A percentile compares a stretch with the other conserved stretches of the same genome.
Evolutionary conservation across 2,888 invertebrate species (phyloP).

Genomic region (Hofmannophila pseudospretella): DNA sequence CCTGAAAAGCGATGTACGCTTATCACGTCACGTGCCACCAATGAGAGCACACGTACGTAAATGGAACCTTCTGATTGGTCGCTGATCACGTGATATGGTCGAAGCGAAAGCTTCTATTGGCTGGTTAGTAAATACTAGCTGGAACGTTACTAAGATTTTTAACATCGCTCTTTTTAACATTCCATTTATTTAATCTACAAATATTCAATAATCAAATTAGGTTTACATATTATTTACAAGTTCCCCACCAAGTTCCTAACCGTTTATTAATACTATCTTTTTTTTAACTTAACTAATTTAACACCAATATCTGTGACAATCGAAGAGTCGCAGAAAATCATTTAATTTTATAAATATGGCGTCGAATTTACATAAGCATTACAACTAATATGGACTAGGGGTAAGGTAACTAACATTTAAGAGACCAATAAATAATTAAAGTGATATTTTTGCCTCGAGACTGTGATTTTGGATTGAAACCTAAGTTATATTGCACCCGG

Average conservation of each 20-base stretch:
- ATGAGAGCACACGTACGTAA: constrained; percentile 1
- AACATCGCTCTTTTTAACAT: constrained; percentile 5
- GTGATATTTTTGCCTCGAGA: not conserved
- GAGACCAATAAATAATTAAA: constrained; percentile 27
- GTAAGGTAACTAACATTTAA: constrained; percentile 53
- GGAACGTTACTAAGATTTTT: constrained; percentile 8
- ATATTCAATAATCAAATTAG: constrained; percentile 6
- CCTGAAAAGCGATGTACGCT: constrained; percentile 12
- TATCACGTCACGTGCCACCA: constrained; percentile 4
- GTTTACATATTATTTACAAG: constrained; percentile 13
- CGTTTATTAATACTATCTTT: constrained; percentile 10
- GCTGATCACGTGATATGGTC: not conserved
- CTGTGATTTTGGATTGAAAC: not conserved
- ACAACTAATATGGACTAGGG: constrained; percentile 64
- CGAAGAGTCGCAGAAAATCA: constrained; percentile 10
- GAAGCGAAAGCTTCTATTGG: too few relatives aligned
- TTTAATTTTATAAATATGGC: constrained; percentile 21
- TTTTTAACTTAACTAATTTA: constrained; percentile 10
- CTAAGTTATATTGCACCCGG: too few relatives aligned
- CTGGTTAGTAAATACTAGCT: constrained; percentile 6
- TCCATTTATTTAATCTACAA: constrained; percentile 4
- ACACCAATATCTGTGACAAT: constrained; percentile 12
- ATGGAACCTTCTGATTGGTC: not conserved
- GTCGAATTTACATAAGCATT: constrained; percentile 57
- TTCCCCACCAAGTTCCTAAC: constrained; percentile 1